Base-by-base conservation (phyloP, 2,888 invertebrate genomes). In the Drosophila fungiperda region DNA sequence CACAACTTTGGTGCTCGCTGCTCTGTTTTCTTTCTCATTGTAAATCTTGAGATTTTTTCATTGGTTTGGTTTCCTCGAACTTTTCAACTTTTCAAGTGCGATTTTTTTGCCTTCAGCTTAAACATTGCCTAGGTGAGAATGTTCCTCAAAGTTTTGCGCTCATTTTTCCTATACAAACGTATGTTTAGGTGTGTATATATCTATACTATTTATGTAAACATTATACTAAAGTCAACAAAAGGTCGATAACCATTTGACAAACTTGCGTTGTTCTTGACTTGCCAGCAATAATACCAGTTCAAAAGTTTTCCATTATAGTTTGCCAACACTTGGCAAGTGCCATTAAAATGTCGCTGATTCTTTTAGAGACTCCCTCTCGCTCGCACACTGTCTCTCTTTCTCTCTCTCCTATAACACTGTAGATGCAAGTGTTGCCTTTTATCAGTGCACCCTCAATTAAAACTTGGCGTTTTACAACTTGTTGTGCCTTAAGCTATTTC, bases 21-120 rank as follows among this genome's bases (percentile, higher is more conserved):
- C 70, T 49, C 61, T 79, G 83, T 81, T 87, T 87, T 61, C 85
- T 71, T 77, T 84, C 81, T 62, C 87, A 89, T 87, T 84, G 79
- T 73, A 74, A 81, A 89, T 77, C 54, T 87, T 68, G n/a, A n/a
- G 26, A 29, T 32, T 48, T 26, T 87, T 76, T 64, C 58, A 50
- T 29, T 23, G 42, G 38, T 36, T 66, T 66, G 9, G 17, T n/a
- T 53, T 26, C 50, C 68, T 80, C 67, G 64, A 40, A 68, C 45
- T 70, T 75, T 64, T 50, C n/a, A 59, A 74, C 69, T 79, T 79
- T 49, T 38, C 33, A 63, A 64, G 48, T 52, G 66, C 49, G 49
- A 2, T 63, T 75, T 70, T 79, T 61, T 32, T 74, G 50, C 45
- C 61, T 68, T 59, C 68, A 59, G 48, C 40, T 78, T 65, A n/a